Conservation (phyloP, 2,888 invertebrate species). For the Tipula unca region DNA sequence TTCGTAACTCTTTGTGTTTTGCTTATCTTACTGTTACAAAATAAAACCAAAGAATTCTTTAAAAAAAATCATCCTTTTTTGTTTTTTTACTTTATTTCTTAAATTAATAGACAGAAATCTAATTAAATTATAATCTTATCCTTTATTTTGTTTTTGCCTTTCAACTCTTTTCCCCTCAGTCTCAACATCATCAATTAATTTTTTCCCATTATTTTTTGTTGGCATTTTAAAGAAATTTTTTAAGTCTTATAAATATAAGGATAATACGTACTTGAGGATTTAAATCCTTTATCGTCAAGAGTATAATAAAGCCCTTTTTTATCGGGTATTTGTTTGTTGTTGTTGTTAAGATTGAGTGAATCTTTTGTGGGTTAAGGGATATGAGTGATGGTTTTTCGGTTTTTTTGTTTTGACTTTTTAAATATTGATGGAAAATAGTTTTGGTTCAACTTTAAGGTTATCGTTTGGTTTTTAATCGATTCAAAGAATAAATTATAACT, state of each 20-base stretch:
- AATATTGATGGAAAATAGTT: neutral
- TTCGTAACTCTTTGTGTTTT: neutral
- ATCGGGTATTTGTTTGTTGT: neutral
- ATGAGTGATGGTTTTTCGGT: neutral
- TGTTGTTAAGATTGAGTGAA: neutral
- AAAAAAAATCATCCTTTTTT: neutral
- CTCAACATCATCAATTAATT: neutral
- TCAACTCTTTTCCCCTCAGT: neutral
- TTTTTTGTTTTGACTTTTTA: too few relatives aligned
- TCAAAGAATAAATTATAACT: too few relatives aligned
- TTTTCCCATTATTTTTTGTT: neutral
- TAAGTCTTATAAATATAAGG: neutral
- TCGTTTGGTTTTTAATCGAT: neutral
- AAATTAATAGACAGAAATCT: neutral
- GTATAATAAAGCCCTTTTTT: neutral
- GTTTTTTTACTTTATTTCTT: neutral
- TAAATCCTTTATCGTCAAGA: neutral
- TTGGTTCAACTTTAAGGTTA: neutral
- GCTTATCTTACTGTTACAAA: neutral
- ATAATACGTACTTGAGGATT: neutral
- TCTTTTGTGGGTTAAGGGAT: neutral
- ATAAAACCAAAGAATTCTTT: neutral
- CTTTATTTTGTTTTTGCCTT: neutral
- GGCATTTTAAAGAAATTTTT: neutral
- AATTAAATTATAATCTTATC: neutral